Conservation (phyloP, 2,888 invertebrate species). For the Ichneumoninae sp. region DNA sequence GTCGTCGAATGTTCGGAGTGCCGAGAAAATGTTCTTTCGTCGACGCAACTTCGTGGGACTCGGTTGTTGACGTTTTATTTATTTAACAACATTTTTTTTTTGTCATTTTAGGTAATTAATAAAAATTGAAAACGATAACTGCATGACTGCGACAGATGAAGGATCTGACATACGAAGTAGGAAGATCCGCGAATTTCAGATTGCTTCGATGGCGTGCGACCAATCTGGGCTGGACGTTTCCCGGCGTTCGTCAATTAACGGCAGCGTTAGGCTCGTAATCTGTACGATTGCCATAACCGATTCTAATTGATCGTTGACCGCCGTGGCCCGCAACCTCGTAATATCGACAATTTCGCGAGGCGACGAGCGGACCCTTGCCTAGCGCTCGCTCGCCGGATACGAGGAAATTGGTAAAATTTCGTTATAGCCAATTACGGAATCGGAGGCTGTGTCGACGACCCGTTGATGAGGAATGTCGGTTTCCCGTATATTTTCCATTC, state of each 20-base stretch:
- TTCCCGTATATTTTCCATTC: slow-evolving; percentile 26
- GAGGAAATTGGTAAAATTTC: slow-evolving; percentile 73
- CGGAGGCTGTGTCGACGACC: slow-evolving; percentile 16
- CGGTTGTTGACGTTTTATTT: background rate
- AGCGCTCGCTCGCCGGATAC: slow-evolving; percentile 25
- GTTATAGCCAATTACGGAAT: slow-evolving; percentile 60
- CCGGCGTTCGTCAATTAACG: slow-evolving; percentile 28
- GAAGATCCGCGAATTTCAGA: background rate
- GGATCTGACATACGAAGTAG: background rate
- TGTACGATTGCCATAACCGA: slow-evolving; percentile 54
- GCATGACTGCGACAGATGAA: background rate
- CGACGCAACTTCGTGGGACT: background rate
- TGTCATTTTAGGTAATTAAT: background rate
- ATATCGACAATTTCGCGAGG: slow-evolving; percentile 41
- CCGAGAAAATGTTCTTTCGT: background rate
- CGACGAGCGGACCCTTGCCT: slow-evolving; percentile 3
- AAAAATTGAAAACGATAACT: background rate
- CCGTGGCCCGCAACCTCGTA: slow-evolving; percentile 18
- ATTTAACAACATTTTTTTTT: background rate
- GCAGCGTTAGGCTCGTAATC: background rate
- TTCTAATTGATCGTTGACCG: slow-evolving; percentile 67
- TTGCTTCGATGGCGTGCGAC: slow-evolving; percentile 3
- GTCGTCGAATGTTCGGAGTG: background rate
- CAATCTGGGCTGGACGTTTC: slow-evolving; percentile 1
- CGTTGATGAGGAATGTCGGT: slow-evolving; percentile 29